Evolutionary conservation across 2,797 vertebrate genomes (phyloP), one percentile per base, ranked within the genome.

Genomic region (Linurgus olivaceus): DNA sequence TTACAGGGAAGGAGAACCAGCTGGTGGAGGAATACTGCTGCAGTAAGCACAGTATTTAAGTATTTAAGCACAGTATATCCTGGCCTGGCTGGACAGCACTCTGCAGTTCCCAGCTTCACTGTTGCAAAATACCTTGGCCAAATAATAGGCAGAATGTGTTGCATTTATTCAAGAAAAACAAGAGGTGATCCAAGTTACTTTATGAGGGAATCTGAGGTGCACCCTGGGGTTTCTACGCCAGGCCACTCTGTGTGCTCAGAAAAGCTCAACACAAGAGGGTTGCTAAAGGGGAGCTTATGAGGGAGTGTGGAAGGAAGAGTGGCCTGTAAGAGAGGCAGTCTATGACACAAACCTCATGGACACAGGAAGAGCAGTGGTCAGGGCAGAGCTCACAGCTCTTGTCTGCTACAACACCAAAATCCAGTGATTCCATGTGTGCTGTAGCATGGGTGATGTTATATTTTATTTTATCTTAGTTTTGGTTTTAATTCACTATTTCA

Each of bases 1-100:
- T 98, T 98, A 98, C 89, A 96, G 93, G 35, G 96, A 98, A 98
- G 94, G 96, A 98, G 96, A 98, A 98, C 96, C 98, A 98, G 97
- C 97, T 98, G 98, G 90, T 86, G 93, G 82, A 86, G 96, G 91
- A 97, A 95, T 50, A 91, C 42, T 62, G 66, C 82, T 87, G 58
- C 83, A 88, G 82, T 55, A 92, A 93, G 67, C 74, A 77, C 33
- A 65, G 67, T 5, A n/a, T n/a, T n/a, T n/a, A n/a, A n/a, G n/a
- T n/a, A n/a, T n/a, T n/a, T n/a, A n/a, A n/a, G n/a, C n/a, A n/a
- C n/a, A n/a, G n/a, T n/a, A n/a, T n/a, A n/a, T 58, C 85, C 91
- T 95, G 92, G 93, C 74, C 83, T 37, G 66, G 70, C 82, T 76
- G 92, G 88, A 94, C 66, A 78, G 91, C 71, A 94, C 65, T 86